phyloP scores from a whole-genome alignment of 2,797 vertebrate genomes.

The Scolopax rusticola region DNA sequence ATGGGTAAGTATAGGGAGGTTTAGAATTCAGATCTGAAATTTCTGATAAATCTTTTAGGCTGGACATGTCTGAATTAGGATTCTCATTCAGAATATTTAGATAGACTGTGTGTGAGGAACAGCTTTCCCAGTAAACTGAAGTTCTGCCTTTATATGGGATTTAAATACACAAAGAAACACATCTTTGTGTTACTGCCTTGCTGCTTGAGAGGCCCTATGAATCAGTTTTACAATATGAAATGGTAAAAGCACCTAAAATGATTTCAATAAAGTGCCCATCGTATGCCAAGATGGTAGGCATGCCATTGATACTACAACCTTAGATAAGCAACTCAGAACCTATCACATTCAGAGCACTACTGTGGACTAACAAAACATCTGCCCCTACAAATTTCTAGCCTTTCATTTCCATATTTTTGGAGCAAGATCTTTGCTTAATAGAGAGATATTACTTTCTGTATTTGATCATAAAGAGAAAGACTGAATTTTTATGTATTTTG shows the following conservation, averaged over 20 bases:
- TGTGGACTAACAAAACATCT: neutral
- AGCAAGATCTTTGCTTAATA: neutral
- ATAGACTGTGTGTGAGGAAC: neutral
- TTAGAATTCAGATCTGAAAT: neutral
- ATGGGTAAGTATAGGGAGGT: neutral
- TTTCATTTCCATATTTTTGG: neutral
- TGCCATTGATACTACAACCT: neutral
- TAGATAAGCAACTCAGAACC: neutral
- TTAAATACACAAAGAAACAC: neutral
- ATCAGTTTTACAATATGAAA: neutral
- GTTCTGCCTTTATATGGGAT: neutral
- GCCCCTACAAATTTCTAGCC: neutral
- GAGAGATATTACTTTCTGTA: rapidly evolving
- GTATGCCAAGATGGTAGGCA: neutral
- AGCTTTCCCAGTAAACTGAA: neutral
- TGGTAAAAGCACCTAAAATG: neutral
- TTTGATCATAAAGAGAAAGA: neutral
- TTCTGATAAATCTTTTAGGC: neutral
- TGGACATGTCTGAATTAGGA: neutral
- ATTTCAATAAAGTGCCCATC: neutral
- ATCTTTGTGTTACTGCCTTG: neutral
- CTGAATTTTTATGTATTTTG: neutral
- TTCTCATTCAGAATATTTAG: neutral
- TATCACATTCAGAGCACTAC: neutral
- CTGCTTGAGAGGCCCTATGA: neutral